These are phyloP conservation scores for Ondatra zibethicus DNA, from an alignment of 2,113 vertebrate species.

Conservation along the genomic window DNA sequence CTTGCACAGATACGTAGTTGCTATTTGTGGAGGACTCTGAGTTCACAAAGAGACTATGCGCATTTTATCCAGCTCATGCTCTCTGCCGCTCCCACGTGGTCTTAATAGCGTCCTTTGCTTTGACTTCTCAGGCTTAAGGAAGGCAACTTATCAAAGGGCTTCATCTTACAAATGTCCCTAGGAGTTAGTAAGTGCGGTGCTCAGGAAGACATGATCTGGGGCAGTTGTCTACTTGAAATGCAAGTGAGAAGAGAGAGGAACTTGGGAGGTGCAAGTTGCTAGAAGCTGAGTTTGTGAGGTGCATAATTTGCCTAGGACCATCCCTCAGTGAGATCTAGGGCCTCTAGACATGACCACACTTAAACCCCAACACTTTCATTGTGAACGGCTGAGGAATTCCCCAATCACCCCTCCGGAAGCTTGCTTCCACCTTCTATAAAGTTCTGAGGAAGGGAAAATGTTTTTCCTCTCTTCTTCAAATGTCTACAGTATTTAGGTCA, in stretches of 20 bases:
- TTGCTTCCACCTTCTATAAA: constrained; percentile 42
- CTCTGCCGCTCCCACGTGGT: neutral
- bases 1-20: neutral
- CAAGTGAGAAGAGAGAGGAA: neutral
- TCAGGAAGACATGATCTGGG: neutral
- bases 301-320: neutral
- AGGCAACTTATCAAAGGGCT: neutral
- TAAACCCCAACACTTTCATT: constrained; percentile 47
- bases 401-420: neutral
- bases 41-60: neutral
- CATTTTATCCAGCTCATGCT: neutral
- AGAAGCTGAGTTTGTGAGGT: constrained; percentile 19
- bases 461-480: neutral
- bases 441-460: constrained; percentile 21
- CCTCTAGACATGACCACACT: neutral
- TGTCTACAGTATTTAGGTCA: constrained; percentile 76
- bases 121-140: neutral
- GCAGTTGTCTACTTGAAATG: constrained; percentile 15
- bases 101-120: neutral
- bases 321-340: neutral
- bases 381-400: constrained; percentile 37
- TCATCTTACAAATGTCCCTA: neutral
- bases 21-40: neutral
- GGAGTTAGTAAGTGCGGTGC: neutral
- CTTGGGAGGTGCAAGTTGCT: neutral